Evolutionary conservation across 2,888 invertebrate species (phyloP).

Genomic region (Proisotoma minuta): DNA sequence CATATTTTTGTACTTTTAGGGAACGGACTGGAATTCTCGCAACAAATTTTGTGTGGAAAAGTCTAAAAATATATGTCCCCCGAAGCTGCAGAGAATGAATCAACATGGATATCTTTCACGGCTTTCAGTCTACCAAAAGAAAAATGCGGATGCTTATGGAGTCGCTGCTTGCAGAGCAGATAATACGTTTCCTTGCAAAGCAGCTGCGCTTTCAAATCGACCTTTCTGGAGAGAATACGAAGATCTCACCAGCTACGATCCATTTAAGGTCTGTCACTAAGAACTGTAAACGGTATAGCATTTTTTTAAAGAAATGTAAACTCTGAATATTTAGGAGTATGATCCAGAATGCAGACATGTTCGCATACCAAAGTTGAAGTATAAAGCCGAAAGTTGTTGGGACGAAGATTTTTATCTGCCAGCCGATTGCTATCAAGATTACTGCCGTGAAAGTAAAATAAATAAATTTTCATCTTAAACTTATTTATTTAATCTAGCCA

Average conservation of each 20-base stretch:
- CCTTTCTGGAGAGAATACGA: slow-evolving; percentile 45
- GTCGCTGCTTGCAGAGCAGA: slow-evolving; percentile 37
- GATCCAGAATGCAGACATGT: slow-evolving; percentile 41
- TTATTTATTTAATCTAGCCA: background rate
- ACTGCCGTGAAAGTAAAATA: slow-evolving; percentile 26
- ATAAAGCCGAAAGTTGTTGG: slow-evolving; percentile 38
- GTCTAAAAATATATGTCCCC: slow-evolving; percentile 33
- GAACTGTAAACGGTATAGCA: background rate
- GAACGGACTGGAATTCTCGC: slow-evolving; percentile 32
- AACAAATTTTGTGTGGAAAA: slow-evolving; percentile 38
- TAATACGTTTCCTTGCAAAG: slow-evolving; percentile 40
- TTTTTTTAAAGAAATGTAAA: background rate
- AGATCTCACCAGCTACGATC: slow-evolving; percentile 39
- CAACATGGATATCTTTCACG: slow-evolving; percentile 43
- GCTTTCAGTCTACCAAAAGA: slow-evolving; percentile 36
- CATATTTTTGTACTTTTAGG: slow-evolving; percentile 14
- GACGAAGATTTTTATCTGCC: slow-evolving; percentile 42
- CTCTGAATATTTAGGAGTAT: slow-evolving; percentile 23
- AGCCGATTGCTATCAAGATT: slow-evolving; percentile 38
- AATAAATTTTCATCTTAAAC: background rate
- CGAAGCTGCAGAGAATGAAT: slow-evolving; percentile 35
- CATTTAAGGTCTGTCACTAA: slow-evolving; percentile 29
- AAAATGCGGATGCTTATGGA: slow-evolving; percentile 19
- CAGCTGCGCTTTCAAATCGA: slow-evolving; percentile 25
- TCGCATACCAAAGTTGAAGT: slow-evolving; percentile 41